Conservation (phyloP, 2,113 vertebrate species). For the Nycticryphes semicollaris region DNA sequence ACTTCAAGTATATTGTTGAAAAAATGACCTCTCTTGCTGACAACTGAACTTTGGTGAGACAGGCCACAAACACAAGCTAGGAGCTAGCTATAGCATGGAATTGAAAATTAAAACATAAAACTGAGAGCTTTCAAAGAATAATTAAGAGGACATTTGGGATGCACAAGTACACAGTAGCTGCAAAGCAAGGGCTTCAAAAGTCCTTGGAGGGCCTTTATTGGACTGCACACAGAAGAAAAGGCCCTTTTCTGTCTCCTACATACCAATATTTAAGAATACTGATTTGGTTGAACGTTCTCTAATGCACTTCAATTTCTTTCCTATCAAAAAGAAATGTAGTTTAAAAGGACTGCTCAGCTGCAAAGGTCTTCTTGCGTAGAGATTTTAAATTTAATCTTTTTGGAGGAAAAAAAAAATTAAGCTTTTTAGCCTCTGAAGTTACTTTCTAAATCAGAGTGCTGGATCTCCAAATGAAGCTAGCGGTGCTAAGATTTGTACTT, state of each 20-base stretch:
- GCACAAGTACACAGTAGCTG: neutral
- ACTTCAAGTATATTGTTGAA: neutral
- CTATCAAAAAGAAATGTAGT: neutral
- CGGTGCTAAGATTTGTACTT: neutral
- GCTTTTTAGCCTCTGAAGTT: neutral
- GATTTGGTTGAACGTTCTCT: neutral
- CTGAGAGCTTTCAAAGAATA: neutral
- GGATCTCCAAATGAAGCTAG: neutral
- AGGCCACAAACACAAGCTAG: neutral
- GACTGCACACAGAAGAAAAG: neutral
- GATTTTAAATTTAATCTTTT: constrained; percentile 30
- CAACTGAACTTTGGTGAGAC: neutral
- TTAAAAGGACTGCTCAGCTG: constrained; percentile 8
- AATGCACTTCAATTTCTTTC: neutral
- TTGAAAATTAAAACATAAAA: neutral
- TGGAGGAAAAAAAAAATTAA: neutral
- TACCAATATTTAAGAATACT: neutral
- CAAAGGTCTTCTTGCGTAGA: constrained; percentile 8
- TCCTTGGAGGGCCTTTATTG: neutral
- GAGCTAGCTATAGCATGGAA: neutral
- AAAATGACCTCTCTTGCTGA: neutral
- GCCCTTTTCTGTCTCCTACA: neutral
- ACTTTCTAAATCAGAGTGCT: neutral
- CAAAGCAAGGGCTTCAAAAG: neutral
- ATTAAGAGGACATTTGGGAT: neutral